Conservation (phyloP, 2,888 invertebrate genomes). For the Latrodectus elegans region DNA sequence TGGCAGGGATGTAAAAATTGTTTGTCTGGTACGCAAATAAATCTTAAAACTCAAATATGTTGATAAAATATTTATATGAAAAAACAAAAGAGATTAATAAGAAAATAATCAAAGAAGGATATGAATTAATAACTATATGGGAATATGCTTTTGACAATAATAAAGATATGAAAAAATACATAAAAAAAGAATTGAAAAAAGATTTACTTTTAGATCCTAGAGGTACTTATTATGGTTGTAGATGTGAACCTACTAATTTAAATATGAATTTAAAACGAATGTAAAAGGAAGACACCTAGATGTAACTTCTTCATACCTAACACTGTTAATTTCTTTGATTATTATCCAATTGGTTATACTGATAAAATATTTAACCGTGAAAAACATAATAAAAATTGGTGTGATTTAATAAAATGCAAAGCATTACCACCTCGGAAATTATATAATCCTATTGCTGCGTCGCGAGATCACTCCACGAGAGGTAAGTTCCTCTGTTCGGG, state of each 20-base stretch:
- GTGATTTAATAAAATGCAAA: constrained; percentile 6
- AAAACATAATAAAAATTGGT: constrained; percentile 23
- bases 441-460: neutral
- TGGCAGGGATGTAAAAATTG: constrained; percentile 15
- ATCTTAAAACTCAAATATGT: neutral
- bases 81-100: neutral
- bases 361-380: neutral
- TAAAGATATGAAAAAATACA: neutral
- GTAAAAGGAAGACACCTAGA: neutral
- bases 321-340: no score
- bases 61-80: neutral
- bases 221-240: constrained; percentile 7
- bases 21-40: no score
- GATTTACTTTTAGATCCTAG: constrained; percentile 18
- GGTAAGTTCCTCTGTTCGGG: no score
- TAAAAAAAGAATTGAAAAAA: no score
- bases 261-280: constrained; percentile 10
- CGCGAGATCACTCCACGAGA: no score
- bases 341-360: no score
- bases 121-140: constrained; percentile 26
- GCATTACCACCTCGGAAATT: constrained; percentile 4
- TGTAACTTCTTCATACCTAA: neutral
- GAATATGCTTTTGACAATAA: neutral
- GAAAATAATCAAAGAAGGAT: neutral
- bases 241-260: constrained; percentile 6